Conservation (phyloP, 2,888 invertebrate species). For the Tipula unca region DNA sequence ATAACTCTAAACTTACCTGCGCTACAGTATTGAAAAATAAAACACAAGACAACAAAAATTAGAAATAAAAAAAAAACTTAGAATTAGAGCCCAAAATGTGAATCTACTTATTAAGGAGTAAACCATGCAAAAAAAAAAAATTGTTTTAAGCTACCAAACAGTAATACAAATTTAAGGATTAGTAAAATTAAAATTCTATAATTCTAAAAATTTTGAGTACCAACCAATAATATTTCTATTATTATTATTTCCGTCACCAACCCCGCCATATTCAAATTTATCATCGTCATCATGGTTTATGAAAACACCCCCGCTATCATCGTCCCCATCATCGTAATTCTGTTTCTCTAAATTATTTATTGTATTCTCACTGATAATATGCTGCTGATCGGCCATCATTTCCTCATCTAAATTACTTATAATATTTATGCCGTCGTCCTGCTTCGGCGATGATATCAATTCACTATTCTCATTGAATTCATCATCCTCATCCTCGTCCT, state of each 20-base stretch:
- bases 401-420: constrained; percentile 24
- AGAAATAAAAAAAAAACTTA: neutral
- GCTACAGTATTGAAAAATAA: neutral
- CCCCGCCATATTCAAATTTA: constrained; percentile 23
- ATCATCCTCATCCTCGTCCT: constrained; percentile 36
- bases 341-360: constrained; percentile 37
- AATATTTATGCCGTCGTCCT: constrained; percentile 25
- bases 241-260: constrained; percentile 29
- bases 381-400: constrained; percentile 21
- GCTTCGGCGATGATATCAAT: constrained; percentile 29
- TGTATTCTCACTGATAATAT: constrained; percentile 22
- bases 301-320: constrained; percentile 32
- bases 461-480: constrained; percentile 20
- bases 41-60: neutral
- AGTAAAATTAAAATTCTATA: neutral
- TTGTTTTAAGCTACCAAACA: neutral
- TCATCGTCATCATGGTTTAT: constrained; percentile 26
- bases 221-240: constrained; percentile 20
- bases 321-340: constrained; percentile 30
- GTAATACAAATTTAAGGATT: neutral
- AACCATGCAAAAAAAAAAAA: neutral
- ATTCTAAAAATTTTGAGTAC: neutral
- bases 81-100: neutral
- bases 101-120: neutral
- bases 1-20: neutral